phyloP scores from a whole-genome alignment of 2,113 vertebrate genomes.

The Hystrix cristata region DNA sequence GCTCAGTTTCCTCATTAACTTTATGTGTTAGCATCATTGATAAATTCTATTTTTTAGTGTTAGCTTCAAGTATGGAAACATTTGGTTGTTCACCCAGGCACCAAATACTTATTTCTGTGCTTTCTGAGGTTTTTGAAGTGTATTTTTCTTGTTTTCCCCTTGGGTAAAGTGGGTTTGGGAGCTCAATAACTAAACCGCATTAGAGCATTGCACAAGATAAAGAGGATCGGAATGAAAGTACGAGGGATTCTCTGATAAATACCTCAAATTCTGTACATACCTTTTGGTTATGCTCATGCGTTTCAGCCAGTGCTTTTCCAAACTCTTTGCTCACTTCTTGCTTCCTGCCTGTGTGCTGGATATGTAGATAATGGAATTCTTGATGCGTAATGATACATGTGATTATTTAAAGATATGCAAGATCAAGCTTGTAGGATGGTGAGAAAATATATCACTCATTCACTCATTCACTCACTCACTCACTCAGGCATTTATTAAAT shows the following conservation, averaged over 20 bases:
- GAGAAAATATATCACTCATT: not conserved
- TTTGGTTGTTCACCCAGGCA: not conserved
- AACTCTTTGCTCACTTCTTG: not conserved
- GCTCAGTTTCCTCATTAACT: not conserved
- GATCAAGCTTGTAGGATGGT: not conserved
- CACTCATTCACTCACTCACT: not conserved
- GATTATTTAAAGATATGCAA: slow-evolving; percentile 29
- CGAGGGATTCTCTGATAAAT: not conserved
- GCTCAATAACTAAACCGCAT: not conserved
- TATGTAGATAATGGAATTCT: not conserved
- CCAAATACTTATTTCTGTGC: not conserved
- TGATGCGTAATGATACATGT: not conserved
- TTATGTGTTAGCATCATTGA: not conserved
- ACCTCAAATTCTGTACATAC: not conserved
- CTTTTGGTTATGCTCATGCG: not conserved
- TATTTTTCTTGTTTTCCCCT: not conserved
- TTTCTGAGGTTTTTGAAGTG: not conserved
- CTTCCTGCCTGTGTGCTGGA: not conserved
- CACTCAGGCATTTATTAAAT: not conserved
- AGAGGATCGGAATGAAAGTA: not conserved
- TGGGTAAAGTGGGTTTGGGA: not conserved
- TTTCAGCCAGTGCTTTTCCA: not conserved
- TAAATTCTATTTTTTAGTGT: slow-evolving; percentile 2
- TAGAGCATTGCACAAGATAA: not conserved
- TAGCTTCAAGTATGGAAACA: not conserved